phyloP scores from a whole-genome alignment of 2,888 invertebrate genomes.

The Junonia oenone region DNA sequence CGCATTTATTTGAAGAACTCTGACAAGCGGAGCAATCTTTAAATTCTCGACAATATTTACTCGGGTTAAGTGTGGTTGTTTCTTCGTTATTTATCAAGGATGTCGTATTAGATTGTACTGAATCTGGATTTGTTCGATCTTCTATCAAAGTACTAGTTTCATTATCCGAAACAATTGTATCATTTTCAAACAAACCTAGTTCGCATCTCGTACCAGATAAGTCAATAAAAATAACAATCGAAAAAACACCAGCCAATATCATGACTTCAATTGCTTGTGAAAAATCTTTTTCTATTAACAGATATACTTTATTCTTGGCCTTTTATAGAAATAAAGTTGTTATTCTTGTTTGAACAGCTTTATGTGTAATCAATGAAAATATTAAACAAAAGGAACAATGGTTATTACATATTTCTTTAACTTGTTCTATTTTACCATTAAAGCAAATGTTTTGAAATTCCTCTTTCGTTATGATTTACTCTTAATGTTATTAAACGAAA shows the following conservation, averaged over 20 bases:
- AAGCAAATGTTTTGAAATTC: conserved; percentile 13
- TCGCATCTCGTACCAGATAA: neutral
- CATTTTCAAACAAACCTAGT: neutral
- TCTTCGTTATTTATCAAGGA: neutral
- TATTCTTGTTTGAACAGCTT: conserved; percentile 1
- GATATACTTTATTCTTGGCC: neutral
- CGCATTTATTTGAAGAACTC: conserved; percentile 37
- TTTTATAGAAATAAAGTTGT: conserved; percentile 5
- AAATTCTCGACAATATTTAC: conserved; percentile 36
- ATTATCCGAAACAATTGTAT: too few species aligned
- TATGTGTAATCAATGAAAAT: conserved; percentile 3
- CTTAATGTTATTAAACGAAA: neutral
- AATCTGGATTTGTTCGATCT: neutral
- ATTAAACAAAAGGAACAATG: conserved; percentile 21
- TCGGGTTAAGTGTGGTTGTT: neutral
- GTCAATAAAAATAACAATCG: neutral
- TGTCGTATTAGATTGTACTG: neutral
- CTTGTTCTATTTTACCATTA: conserved; percentile 5
- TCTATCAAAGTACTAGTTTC: neutral
- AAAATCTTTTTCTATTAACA: neutral
- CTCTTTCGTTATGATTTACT: neutral
- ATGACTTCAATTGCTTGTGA: neutral
- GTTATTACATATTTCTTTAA: conserved; percentile 5
- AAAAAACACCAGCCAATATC: neutral
- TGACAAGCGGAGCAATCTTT: conserved; percentile 41